Evolutionary conservation across 2,888 invertebrate genomes (phyloP), one percentile per base, ranked within the genome.

Genomic region (Empis stercorea): DNA sequence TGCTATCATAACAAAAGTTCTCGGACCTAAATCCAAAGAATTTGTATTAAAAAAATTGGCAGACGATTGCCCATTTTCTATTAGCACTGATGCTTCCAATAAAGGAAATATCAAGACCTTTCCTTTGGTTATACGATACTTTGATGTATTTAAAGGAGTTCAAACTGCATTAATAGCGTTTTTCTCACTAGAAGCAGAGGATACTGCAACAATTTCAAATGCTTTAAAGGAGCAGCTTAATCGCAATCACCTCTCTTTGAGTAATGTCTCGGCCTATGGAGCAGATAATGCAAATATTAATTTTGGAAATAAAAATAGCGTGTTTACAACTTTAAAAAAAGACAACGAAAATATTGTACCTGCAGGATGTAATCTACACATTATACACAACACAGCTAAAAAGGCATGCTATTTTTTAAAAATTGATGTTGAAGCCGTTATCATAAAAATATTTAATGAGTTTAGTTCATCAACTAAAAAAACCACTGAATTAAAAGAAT

Each of bases 361-460:
- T 11, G 16, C 11, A 5, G 38, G 38, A 10, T 16, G 16, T 38
- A 38, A 38, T 38, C 16, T 15, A 10, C 38, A 38, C 11, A 38
- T 38, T 38, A 10, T 38, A 17, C 16, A 16, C 10, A 38, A 38
- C 17, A 38, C 38, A 10, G 38, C 38, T 16, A 38, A 38, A 16
- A 16, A 38, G 11, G 38, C 38, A 16, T 38, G 16, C 16, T 16
- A 38, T 38, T 15, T 16, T 17, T 3, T 38, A 16, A 38, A 38
- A 16, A 38, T 16, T 16, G 38, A 51, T 44, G 27, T 48, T 34
- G 47, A 51, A 47, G 37, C 40, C 45, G 42, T 51, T 42, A 16
- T 51, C 14, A 47, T 49, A 13, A 50, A 45, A 34, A 34, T 45
- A 38, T 50, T 46, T 17, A 49, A 46, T 51, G 45, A 47, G 44